phyloP scores from a whole-genome alignment of 2,888 invertebrate genomes.

The Thelaira solivaga region DNA sequence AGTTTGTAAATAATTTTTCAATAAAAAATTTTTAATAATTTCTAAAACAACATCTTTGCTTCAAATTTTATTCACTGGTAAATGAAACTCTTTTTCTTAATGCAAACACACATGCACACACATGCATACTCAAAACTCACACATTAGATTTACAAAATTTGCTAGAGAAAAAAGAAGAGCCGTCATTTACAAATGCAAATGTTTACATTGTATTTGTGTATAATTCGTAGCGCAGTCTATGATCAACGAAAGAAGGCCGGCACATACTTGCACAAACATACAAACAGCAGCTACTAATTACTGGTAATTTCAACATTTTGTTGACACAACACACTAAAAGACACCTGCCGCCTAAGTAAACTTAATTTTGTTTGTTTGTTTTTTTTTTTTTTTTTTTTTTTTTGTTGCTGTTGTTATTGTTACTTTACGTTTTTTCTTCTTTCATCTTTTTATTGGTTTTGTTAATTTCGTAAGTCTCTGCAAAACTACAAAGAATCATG shows the following conservation, averaged over 20 bases:
- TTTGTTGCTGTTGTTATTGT: background rate
- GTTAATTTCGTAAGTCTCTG: constrained; percentile 43
- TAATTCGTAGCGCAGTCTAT: background rate
- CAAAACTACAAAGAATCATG: constrained; percentile 10
- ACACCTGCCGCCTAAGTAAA: constrained; percentile 62
- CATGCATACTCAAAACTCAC: too few relatives aligned
- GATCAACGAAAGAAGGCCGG: constrained; percentile 31
- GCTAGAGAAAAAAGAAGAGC: background rate
- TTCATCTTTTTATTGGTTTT: constrained; percentile 20
- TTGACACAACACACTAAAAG: constrained; percentile 60
- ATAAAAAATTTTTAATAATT: too few relatives aligned
- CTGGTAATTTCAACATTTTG: constrained; percentile 60
- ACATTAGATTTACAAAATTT: background rate
- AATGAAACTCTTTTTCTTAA: too few relatives aligned
- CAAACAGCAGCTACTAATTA: constrained; percentile 58
- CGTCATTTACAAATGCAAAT: constrained; percentile 55
- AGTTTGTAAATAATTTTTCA: too few relatives aligned
- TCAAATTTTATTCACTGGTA: too few relatives aligned
- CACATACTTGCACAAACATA: too few relatives aligned
- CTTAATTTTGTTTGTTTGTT: constrained; percentile 56
- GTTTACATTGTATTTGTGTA: too few relatives aligned
- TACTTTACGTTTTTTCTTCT: too few relatives aligned
- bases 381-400: background rate
- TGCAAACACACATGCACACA: too few relatives aligned
- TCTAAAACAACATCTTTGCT: too few relatives aligned